Evolutionary conservation across 1,140 invertebrate genomes (phyloP).

Genomic region (Calephelis virginiensis): DNA sequence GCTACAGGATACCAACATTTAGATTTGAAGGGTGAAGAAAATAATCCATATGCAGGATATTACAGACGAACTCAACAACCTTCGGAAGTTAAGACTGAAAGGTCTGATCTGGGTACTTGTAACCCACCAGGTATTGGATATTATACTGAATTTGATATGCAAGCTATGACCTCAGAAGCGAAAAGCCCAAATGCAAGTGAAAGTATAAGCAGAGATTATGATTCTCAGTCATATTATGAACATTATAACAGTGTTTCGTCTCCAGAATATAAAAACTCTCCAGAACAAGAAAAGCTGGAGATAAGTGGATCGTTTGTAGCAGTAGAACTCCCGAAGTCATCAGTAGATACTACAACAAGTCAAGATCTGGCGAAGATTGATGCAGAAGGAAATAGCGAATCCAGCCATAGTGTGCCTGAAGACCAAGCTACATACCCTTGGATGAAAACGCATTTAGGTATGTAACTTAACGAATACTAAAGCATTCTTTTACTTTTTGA

Average conservation of each 20-base stretch:
- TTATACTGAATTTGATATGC: not conserved
- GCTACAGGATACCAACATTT: not conserved
- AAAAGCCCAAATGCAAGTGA: conserved; percentile 2
- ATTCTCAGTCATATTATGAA: conserved; percentile 4
- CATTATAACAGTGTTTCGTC: not conserved
- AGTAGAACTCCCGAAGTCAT: conserved; percentile 53
- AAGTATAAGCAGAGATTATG: not conserved
- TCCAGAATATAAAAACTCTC: conserved; percentile 25
- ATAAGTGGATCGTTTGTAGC: conserved; percentile 47
- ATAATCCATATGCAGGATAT: not conserved
- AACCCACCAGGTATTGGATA: not conserved
- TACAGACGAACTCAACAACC: not conserved
- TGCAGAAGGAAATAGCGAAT: conserved; percentile 60
- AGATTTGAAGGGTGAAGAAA: not conserved
- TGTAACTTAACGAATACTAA: conserved; percentile 8
- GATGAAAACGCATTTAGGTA: conserved; percentile 65
- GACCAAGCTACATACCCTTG: conserved; percentile 61
- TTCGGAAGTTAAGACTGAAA: conserved; percentile 2
- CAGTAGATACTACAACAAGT: conserved; percentile 50
- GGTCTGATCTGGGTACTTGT: not conserved
- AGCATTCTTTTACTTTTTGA: not conserved
- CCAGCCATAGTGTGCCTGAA: conserved; percentile 38
- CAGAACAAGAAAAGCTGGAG: conserved; percentile 48
- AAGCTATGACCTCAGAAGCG: not conserved
- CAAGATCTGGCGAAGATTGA: conserved; percentile 68